Evolutionary conservation across 2,113 vertebrate genomes (phyloP).

Genomic region (Galbula dea): DNA sequence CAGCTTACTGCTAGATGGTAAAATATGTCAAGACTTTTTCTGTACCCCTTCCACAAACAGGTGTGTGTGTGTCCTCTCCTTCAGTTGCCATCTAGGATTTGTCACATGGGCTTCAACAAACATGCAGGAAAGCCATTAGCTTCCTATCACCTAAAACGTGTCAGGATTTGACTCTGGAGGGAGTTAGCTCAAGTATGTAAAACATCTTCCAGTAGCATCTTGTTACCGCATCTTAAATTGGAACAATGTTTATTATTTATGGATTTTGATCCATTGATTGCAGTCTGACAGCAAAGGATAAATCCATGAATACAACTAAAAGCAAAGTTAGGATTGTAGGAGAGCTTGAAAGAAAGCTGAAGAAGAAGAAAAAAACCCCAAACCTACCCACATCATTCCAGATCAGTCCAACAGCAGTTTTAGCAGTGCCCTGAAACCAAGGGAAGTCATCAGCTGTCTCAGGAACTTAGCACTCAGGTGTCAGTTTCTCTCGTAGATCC

Average conservation of each 20-base stretch:
- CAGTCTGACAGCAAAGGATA: background rate
- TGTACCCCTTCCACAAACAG: background rate
- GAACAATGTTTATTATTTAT: constrained; percentile 9
- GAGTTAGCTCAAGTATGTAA: background rate
- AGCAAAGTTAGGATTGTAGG: background rate
- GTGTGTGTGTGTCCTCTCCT: background rate
- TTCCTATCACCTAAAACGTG: background rate
- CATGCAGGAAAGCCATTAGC: background rate
- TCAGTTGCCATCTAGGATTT: background rate
- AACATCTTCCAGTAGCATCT: background rate
- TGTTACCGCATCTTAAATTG: background rate
- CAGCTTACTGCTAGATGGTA: background rate
- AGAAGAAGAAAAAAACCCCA: background rate
- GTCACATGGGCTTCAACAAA: background rate
- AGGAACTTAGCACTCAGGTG: background rate
- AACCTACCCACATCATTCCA: background rate
- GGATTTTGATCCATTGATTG: constrained; percentile 33
- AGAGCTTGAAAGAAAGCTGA: background rate
- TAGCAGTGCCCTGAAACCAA: background rate
- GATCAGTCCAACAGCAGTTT: background rate
- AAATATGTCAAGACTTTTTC: background rate
- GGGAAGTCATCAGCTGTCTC: background rate
- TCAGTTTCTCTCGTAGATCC: background rate
- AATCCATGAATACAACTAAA: constrained; percentile 7
- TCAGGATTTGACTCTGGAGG: background rate